A percentile compares a stretch with the other conserved stretches of the same genome.
phyloP scores from a whole-genome alignment of 2,797 vertebrate species.

The Lemur catta region DNA sequence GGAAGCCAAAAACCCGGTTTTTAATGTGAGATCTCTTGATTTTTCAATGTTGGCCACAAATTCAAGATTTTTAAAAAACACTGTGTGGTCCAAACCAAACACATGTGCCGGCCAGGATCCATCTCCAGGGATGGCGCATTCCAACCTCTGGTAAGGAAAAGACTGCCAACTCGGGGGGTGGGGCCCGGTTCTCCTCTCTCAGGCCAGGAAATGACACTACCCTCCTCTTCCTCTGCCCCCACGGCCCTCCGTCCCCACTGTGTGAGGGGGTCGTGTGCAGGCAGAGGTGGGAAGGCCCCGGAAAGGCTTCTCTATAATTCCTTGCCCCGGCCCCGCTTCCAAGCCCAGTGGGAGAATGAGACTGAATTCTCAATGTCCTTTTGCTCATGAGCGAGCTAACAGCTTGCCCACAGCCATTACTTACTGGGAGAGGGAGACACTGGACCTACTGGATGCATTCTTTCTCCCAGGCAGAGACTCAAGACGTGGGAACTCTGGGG shows the following conservation, averaged over 20 bases:
- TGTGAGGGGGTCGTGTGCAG: fast-evolving
- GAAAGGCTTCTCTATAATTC: not conserved
- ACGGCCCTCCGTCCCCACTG: fast-evolving
- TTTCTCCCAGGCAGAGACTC: not conserved
- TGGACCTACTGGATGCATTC: not conserved
- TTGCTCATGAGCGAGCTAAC: not conserved
- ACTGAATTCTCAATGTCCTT: not conserved
- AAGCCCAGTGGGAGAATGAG: not conserved
- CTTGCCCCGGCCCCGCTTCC: not conserved
- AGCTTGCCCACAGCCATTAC: not conserved
- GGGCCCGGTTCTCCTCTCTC: not conserved
- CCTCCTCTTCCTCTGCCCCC: not conserved
- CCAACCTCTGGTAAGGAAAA: not conserved
- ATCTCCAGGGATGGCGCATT: not conserved
- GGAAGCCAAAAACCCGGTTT: not conserved
- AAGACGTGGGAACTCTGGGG: not conserved
- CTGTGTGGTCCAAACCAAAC: slow-evolving; percentile 38
- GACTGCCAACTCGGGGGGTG: not conserved
- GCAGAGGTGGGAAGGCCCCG: not conserved
- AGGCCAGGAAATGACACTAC: not conserved
- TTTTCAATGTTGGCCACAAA: slow-evolving; percentile 49
- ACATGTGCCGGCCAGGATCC: slow-evolving; percentile 13
- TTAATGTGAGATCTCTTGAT: slow-evolving; percentile 16
- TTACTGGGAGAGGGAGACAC: not conserved
- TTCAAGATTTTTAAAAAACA: not conserved